Base-by-base conservation (phyloP, 2,113 vertebrate genomes). In the Megatriorchis doriae region DNA sequence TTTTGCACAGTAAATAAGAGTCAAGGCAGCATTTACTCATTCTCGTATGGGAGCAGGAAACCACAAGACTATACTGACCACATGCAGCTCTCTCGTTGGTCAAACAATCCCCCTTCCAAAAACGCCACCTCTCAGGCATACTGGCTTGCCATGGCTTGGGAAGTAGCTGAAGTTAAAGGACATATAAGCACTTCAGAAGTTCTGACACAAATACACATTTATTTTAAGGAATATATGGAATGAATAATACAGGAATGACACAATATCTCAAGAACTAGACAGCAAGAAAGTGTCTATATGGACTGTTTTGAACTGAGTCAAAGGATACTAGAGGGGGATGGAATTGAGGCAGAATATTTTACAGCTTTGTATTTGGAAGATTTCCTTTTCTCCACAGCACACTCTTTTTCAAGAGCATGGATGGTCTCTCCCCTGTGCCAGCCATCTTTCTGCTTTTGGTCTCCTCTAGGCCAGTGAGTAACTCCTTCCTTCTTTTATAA, bases 71-170 rank as follows among this genome's bases (percentile, higher is more conserved):
- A 4, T 25, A 56, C 3, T 43, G 22, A 81, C 22, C 17, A 82
- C 0, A 0, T 47, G 26, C 38, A 45, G 12, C 4, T n/a, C 16
- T 87, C 32, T 17, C 10, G 1, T 29, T 70, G 13, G 6, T 55
- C 36, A 70, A 82, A 73, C 2, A 56, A 22, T 4, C 0, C 4
- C 5, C 9, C 7, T 77, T n/a, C 43, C 31, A 32, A 90, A 90
- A 86, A 43, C 1, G 0, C 7, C 0, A 2, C 22, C 13, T 77
- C 32, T 8, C 38, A 72, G 50, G 58, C 1, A 0, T 34, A 31
- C 7, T 36, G 36, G 11, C 19, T 65, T 79, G 31, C 21, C 9
- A 55, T 4, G 2, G 32, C 9, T 82, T 88, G 20, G 13, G 36
- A 85, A 72, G 36, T 40, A 63, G 22, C 18, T 52, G 38, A 79